Percentiles rank a stretch among this genome's conserved stretches.
Conservation (phyloP, 2,888 invertebrate genomes). For the Alviniconcha strummeri region DNA sequence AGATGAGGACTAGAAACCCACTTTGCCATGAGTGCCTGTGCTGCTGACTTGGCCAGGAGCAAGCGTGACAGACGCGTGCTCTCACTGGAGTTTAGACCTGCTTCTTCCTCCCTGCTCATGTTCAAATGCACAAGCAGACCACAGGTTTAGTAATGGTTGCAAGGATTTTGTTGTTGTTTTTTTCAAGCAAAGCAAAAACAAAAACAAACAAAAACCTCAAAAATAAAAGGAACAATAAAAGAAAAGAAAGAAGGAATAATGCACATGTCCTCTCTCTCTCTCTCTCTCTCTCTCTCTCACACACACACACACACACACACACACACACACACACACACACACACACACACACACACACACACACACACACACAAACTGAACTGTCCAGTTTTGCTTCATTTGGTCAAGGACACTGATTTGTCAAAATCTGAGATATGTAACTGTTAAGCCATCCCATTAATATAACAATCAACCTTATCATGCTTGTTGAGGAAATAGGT, state of each 20-base stretch:
- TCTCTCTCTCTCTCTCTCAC: neutral
- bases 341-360: neutral
- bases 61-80: slow-evolving; percentile 41
- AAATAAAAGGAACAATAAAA: neutral
- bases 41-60: slow-evolving; percentile 54
- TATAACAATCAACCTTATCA: no score
- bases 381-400: no score
- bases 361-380: neutral
- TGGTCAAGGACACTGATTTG: no score
- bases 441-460: no score
- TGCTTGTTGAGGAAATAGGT: no score
- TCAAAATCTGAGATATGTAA: no score
- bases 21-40: slow-evolving; percentile 59
- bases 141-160: no score
- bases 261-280: neutral
- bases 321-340: slow-evolving; percentile 6
- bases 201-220: no score
- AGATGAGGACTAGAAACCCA: slow-evolving; percentile 42
- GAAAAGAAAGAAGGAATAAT: neutral
- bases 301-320: neutral
- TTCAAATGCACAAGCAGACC: neutral
- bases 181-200: neutral
- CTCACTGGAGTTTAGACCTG: slow-evolving; percentile 5
- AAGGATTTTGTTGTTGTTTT: no score
- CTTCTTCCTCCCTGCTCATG: slow-evolving; percentile 18